These are phyloP conservation scores for Toxotes jaculatrix DNA, from an alignment of 2,113 vertebrate genomes.

Conservation along the genomic window DNA sequence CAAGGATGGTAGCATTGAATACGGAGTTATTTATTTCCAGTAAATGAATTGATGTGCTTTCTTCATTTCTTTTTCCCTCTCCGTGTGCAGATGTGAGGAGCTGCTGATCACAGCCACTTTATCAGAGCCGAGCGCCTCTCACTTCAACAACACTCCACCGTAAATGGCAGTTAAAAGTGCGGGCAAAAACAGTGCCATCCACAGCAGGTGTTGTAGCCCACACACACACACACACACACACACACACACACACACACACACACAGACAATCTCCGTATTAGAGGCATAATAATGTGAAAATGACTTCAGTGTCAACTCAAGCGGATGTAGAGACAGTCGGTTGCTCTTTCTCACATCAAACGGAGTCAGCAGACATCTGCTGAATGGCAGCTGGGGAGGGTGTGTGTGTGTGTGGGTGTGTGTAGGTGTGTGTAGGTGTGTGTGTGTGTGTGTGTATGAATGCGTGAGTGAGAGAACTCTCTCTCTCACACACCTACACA, in stretches of 20 bases:
- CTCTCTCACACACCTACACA: no score
- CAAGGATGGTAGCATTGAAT: background rate
- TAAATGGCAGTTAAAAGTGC: slow-evolving; percentile 30
- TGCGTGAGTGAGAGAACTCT: no score
- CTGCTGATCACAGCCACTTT: slow-evolving; percentile 26
- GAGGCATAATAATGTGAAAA: slow-evolving; percentile 32
- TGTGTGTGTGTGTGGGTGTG: background rate
- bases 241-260: background rate
- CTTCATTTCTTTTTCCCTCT: background rate
- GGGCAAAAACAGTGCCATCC: background rate
- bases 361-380: slow-evolving; percentile 27
- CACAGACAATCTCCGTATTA: background rate
- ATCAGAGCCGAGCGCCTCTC: slow-evolving; percentile 2
- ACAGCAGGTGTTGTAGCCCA: slow-evolving; percentile 12
- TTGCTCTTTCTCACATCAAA: slow-evolving; percentile 32
- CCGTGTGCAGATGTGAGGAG: slow-evolving; percentile 22
- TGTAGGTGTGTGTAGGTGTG: no score
- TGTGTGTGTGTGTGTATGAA: background rate
- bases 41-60: background rate
- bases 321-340: slow-evolving; percentile 2
- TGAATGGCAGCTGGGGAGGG: slow-evolving; percentile 22
- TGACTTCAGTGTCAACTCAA: slow-evolving; percentile 12
- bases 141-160: background rate
- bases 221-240: background rate
- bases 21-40: slow-evolving; percentile 1